Evolutionary conservation across 1,140 invertebrate species (phyloP).

Genomic region (Cylas formicarius): DNA sequence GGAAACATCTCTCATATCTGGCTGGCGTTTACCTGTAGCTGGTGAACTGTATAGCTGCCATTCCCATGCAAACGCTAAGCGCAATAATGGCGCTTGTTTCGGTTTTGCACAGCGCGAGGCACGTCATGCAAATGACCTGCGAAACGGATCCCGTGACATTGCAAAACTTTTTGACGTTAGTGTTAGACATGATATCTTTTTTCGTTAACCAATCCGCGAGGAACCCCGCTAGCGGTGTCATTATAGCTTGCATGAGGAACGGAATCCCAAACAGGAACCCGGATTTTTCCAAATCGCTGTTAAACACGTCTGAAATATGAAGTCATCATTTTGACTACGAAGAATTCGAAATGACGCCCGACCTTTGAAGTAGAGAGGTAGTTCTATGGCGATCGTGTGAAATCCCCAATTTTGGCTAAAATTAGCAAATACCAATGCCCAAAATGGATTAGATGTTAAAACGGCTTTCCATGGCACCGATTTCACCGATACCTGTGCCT

Average conservation of each 20-base stretch:
- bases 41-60: too few species aligned
- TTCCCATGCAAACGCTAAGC: too few species aligned
- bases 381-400: conserved; percentile 79
- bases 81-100: too few species aligned
- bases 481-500: conserved; percentile 92
- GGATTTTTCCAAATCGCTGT: conserved; percentile 65
- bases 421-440: conserved; percentile 71
- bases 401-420: conserved; percentile 87
- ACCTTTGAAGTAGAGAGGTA: conserved; percentile 86
- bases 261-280: conserved; percentile 78
- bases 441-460: conserved; percentile 66
- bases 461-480: conserved; percentile 73
- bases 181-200: too few species aligned
- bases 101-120: too few species aligned
- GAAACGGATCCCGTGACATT: too few species aligned
- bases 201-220: conserved; percentile 82
- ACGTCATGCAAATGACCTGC: too few species aligned
- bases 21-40: too few species aligned
- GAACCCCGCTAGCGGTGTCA: conserved; percentile 69
- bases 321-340: not conserved
- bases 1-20: too few species aligned
- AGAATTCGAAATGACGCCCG: not conserved
- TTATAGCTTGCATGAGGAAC: conserved; percentile 76
- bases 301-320: conserved; percentile 56
- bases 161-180: too few species aligned